phyloP scores from a whole-genome alignment of 2,797 vertebrate species.

The Coregonus suidteri region DNA sequence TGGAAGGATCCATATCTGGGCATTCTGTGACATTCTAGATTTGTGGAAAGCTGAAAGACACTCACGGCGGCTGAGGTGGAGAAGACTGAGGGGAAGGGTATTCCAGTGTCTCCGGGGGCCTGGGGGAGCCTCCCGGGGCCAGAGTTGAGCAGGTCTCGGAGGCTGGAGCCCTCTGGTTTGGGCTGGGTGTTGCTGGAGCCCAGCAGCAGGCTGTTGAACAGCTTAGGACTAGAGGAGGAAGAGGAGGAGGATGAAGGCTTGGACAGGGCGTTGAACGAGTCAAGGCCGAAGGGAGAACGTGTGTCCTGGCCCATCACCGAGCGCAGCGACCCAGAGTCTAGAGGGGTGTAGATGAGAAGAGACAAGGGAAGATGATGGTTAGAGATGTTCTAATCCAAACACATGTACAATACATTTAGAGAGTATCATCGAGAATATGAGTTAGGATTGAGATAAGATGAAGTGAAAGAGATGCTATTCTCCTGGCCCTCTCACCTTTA shows the following conservation, averaged over 20 bases:
- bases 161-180: constrained; percentile 95
- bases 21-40: too few relatives aligned
- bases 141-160: constrained; percentile 95
- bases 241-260: constrained; percentile 84
- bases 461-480: not conserved
- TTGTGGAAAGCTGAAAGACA: constrained; percentile 24
- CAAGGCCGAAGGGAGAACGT: constrained; percentile 89
- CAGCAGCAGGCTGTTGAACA: constrained; percentile 96
- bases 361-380: not conserved
- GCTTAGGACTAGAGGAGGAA: constrained; percentile 90
- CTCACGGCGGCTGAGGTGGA: constrained; percentile 86
- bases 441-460: too few relatives aligned
- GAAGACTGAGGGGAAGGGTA: constrained; percentile 96
- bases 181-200: constrained; percentile 89
- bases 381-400: not conserved
- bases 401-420: too few relatives aligned
- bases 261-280: constrained; percentile 87
- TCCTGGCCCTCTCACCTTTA: constrained; percentile 84
- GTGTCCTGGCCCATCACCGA: constrained; percentile 92
- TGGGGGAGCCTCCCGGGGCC: constrained; percentile 95
- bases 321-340: constrained; percentile 89
- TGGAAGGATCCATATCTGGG: not conserved
- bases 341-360: not conserved
- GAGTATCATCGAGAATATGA: too few relatives aligned
- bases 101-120: constrained; percentile 84